Base-by-base conservation (phyloP, 2,888 invertebrate genomes). In the Trachelus troglodyta region DNA sequence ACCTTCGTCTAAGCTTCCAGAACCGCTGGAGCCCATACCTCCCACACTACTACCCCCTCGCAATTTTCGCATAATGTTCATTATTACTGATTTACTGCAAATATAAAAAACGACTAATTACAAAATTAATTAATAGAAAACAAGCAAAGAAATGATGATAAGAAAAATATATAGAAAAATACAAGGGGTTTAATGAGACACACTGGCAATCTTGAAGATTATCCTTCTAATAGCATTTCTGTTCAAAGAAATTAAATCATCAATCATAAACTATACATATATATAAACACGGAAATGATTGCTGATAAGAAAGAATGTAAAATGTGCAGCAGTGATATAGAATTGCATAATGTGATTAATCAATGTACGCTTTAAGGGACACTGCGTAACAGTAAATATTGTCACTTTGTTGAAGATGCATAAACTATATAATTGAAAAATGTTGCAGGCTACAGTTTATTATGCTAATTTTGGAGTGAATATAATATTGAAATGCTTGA, bases 61-160 rank as follows among this genome's bases (percentile, higher is more conserved):
- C 92, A 98, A 94, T 94, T 97, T 98, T 89, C 97, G 95, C 97
- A 98, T 96, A 89, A 98, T 95, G 94, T 98, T 98, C 98, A 98
- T 98, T 81, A 80, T 91, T 71, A 34, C 12, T 71, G 71, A 71
- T 71, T 71, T 71, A 34, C 71, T 71, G 71, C 15, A 71, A 71
- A 71, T 33, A 71, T 23, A 23, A 23, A 23, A 56, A 56, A 9
- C 35, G 23, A 23, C 23, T 56, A 2, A 56, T 56, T 56, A 56
- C 6, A 56, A 56, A 56, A 40, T 23, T 6, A 23, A 9, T 23
- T 56, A 9, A 56, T 23, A 23, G 56, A 9, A 56, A 56, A 23
- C 1, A 56, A 56, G 23, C 23, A 56, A 9, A 56, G 40, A 56
- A 56, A 23, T 9, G 15, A 23, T 6, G 9, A 56, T 56, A 56